Base-by-base conservation (phyloP, 2,888 invertebrate species). In the Parochlus steinenii region DNA sequence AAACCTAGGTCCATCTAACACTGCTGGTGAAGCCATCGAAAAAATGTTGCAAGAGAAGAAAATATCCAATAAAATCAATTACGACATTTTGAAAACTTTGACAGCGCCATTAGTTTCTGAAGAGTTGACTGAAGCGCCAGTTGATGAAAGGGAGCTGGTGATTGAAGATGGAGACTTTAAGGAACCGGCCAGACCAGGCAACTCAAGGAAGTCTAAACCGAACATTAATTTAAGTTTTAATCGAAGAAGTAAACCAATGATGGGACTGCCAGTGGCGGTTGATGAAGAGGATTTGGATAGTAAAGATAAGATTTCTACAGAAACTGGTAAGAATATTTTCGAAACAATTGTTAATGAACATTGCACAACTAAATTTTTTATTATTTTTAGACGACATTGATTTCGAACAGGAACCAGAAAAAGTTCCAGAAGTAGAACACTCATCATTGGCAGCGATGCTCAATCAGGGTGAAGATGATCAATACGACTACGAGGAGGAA, bases 41-140 rank as follows among this genome's bases (percentile, higher is more conserved):
- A 92, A 90, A 61, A 90, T 97, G 74, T 62, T 97, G 14, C 85
- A 82, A 45, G 95, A 95, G 54, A 92, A 92, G 60, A 85, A 85
- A 52, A 80, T 97, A 43, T 97, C 97, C 3, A 76, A 74, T 4
- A 98, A 98, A 66, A 93, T 98, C 37, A 95, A 98, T 60, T 98
- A 98, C 51, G 95, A 97, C 46, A 93, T 95, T 24, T 61, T 97
- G 39, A 83, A 82, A 55, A 82, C 79, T 46, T 61, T 93, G 37
- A 58, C 55, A 5, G 53, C 28, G 24, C 42, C 44, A n/a, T n/a
- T n/a, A n/a, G n/a, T n/a, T n/a, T n/a, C n/a, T 17, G 39, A 40
- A 11, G 19, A 15, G 12, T 11, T 11, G n/a, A 12, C n/a, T 5
- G 24, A 24, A 11, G 24, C n/a, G 7, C 16, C 11, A 6, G 16